Percentiles rank a stretch among this genome's conserved stretches.
Evolutionary conservation across 2,797 vertebrate species (phyloP).

Genomic region (Okamejei kenojei): DNA sequence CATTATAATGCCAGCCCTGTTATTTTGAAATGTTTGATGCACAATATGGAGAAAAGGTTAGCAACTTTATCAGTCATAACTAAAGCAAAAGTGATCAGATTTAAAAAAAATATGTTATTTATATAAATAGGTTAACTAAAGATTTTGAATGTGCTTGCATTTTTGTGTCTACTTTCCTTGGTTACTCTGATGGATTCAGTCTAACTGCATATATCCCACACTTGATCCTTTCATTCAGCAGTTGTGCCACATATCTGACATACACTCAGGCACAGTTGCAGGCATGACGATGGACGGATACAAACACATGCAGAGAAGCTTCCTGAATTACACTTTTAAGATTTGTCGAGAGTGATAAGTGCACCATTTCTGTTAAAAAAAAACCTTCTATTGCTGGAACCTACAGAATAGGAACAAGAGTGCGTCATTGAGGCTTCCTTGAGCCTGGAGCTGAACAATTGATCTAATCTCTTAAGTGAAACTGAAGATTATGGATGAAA

Average conservation of each 20-base stretch:
- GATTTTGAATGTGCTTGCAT: neutral
- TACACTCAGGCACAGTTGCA: too few relatives aligned
- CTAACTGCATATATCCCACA: neutral
- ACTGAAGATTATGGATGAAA: neutral
- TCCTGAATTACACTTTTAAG: neutral
- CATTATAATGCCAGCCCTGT: neutral
- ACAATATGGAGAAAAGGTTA: neutral
- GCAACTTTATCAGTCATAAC: neutral
- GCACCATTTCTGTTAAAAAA: neutral
- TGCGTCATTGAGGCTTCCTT: too few relatives aligned
- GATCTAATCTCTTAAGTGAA: neutral
- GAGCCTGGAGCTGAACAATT: neutral
- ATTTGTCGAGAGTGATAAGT: neutral
- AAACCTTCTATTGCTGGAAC: neutral
- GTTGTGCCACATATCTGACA: neutral
- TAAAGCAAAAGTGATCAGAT: neutral
- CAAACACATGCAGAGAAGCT: neutral
- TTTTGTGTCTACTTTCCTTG: neutral
- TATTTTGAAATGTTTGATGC: neutral
- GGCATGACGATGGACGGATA: too few relatives aligned
- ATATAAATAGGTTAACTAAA: neutral
- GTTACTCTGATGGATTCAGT: neutral
- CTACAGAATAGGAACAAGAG: too few relatives aligned
- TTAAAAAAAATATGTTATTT: neutral
- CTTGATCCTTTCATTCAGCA: neutral